A percentile compares a stretch with the other conserved stretches of the same genome.
phyloP scores from a whole-genome alignment of 2,888 invertebrate genomes.

The Oscheius sp. region DNA sequence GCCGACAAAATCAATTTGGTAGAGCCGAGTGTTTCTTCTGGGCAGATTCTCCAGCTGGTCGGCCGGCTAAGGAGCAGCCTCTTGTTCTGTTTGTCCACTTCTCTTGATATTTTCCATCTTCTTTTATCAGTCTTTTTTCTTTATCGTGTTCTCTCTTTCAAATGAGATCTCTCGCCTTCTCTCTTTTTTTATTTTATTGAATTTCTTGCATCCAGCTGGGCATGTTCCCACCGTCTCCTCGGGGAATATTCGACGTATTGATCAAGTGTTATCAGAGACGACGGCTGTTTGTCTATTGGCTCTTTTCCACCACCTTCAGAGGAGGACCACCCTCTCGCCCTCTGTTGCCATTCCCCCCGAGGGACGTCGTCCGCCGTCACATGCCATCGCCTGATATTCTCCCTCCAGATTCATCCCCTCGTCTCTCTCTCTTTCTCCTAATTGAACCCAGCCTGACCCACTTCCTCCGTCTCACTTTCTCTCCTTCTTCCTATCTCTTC shows the following conservation, averaged over 20 bases:
- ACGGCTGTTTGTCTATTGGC: constrained; percentile 23
- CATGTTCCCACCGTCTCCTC: neutral
- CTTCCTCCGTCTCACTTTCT: neutral
- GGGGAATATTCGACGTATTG: neutral
- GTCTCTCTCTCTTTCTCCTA: neutral
- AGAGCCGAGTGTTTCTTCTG: constrained; percentile 28
- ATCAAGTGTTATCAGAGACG: neutral
- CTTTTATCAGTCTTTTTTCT: neutral
- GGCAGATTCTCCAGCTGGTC: constrained; percentile 10
- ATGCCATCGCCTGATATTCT: constrained; percentile 1
- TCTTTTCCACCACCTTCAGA: neutral
- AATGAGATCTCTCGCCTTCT: neutral
- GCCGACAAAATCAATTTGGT: constrained; percentile 31
- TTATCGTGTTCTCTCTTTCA: neutral
- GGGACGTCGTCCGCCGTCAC: constrained; percentile 23
- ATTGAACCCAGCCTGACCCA: neutral
- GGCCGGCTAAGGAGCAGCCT: neutral
- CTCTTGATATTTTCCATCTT: too few species aligned
- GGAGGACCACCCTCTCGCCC: constrained; percentile 3
- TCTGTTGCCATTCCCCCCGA: constrained; percentile 6
- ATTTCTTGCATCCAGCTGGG: neutral
- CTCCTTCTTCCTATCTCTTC: too few species aligned
- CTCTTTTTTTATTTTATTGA: neutral
- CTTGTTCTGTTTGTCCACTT: constrained; percentile 13
- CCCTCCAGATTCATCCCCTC: neutral